Evolutionary conservation across 2,888 invertebrate species (phyloP).

Genomic region (Ischnura elegans): DNA sequence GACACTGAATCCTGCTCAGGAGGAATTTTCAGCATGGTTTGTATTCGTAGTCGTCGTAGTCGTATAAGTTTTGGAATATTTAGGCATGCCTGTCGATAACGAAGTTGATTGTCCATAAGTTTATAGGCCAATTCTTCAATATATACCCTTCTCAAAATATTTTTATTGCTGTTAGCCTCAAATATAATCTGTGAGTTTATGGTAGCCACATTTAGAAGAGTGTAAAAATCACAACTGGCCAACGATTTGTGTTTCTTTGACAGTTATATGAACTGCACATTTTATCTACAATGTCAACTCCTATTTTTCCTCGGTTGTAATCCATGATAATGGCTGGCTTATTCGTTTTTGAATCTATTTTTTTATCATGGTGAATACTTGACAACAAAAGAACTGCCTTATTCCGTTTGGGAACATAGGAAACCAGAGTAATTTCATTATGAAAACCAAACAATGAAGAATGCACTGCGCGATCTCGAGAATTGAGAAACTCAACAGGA

Average conservation of each 20-base stretch:
- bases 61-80: too few species aligned
- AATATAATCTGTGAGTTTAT: not conserved
- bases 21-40: too few species aligned
- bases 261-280: not conserved
- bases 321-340: not conserved
- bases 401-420: not conserved
- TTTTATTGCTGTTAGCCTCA: not conserved
- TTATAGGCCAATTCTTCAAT: too few species aligned
- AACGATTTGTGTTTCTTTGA: not conserved
- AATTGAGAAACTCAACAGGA: not conserved
- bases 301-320: not conserved
- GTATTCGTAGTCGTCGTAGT: too few species aligned
- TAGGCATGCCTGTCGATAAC: too few species aligned
- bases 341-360: not conserved
- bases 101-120: too few species aligned
- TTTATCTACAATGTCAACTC: not conserved
- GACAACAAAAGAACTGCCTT: not conserved
- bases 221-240: not conserved
- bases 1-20: too few species aligned
- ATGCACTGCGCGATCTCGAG: not conserved
- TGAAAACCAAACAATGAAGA: not conserved
- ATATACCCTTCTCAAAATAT: too few species aligned
- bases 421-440: not conserved
- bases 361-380: not conserved
- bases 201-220: not conserved